A percentile compares a stretch with the other conserved stretches of the same genome.
Evolutionary conservation across 2,797 vertebrate species (phyloP).

Genomic region (Lepus townsendii): DNA sequence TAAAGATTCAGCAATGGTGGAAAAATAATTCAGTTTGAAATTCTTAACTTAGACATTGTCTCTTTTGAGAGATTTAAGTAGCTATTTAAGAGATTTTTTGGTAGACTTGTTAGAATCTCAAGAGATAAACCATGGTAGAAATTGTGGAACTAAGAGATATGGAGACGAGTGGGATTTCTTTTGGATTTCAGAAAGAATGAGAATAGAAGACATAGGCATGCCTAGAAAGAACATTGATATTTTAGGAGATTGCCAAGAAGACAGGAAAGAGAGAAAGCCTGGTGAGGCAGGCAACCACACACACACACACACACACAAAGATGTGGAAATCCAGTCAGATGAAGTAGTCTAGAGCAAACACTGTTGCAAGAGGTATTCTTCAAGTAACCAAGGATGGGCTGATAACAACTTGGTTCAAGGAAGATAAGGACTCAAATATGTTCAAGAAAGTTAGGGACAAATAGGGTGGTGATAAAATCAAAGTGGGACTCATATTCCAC

Average conservation of each 20-base stretch:
- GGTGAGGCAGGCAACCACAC: background rate
- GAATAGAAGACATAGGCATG: background rate
- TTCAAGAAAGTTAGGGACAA: background rate
- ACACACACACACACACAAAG: background rate
- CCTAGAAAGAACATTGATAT: background rate
- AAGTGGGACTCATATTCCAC: background rate
- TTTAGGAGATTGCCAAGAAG: background rate
- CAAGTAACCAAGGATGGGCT: background rate
- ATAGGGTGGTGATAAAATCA: background rate
- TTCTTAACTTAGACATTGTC: background rate
- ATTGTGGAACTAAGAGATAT: background rate
- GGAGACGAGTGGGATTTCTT: background rate
- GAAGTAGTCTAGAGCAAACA: background rate
- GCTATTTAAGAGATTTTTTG: background rate
- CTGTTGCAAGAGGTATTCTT: background rate
- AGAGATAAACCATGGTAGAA: background rate
- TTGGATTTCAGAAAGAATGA: background rate
- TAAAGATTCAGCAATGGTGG: background rate
- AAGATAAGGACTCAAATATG: background rate
- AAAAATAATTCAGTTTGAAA: constrained; percentile 24
- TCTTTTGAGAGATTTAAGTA: background rate
- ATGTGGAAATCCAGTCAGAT: background rate
- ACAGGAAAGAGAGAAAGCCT: background rate
- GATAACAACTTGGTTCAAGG: background rate
- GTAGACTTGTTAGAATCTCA: background rate